Percentiles rank a stretch among this genome's conserved stretches.
Evolutionary conservation across 1,140 invertebrate genomes (phyloP).

Genomic region (Harlomillsia oculata): DNA sequence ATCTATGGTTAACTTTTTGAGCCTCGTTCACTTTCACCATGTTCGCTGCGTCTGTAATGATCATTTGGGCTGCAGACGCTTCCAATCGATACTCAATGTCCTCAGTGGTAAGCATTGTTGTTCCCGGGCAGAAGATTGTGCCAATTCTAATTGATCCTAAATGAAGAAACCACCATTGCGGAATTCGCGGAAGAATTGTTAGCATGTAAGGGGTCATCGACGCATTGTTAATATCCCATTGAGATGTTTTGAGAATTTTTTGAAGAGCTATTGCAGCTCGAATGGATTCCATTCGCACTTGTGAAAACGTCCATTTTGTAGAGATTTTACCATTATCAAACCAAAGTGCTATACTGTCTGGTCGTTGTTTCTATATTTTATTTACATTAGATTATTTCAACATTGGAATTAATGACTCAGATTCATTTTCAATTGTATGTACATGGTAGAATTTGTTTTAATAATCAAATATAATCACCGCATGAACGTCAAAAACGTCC

Average conservation of each 20-base stretch:
- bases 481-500: constrained; percentile 29
- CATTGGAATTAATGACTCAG: no score
- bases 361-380: neutral
- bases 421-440: no score
- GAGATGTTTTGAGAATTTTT: no score
- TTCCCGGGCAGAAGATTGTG: constrained; percentile 36
- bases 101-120: constrained; percentile 30
- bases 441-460: no score
- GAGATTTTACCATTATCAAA: constrained; percentile 15
- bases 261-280: constrained; percentile 12
- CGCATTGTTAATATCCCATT: neutral
- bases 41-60: constrained; percentile 36
- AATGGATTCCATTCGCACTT: constrained; percentile 20
- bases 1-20: neutral
- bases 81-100: constrained; percentile 38
- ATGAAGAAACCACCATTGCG: constrained; percentile 32
- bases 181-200: constrained; percentile 16
- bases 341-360: constrained; percentile 16
- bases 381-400: no score
- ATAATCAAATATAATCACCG: no score
- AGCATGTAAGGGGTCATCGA: neutral
- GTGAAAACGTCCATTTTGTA: constrained; percentile 19
- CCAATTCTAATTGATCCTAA: constrained; percentile 23
- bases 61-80: constrained; percentile 30
- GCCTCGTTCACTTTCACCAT: constrained; percentile 36